Evolutionary conservation across 1,140 invertebrate genomes (phyloP).

Genomic region (Choristoneura fumiferana): DNA sequence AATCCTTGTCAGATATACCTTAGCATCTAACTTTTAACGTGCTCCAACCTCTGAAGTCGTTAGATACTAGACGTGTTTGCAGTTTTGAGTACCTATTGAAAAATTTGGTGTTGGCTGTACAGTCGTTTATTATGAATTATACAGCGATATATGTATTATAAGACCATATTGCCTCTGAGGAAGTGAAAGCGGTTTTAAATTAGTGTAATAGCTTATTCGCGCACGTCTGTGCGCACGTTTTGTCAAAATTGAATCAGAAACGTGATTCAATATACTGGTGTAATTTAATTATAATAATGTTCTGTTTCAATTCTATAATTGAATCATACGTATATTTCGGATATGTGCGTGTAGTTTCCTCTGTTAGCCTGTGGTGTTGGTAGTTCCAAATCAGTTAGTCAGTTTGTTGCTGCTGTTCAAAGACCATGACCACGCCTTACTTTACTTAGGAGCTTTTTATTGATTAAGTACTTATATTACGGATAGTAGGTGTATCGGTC

Average conservation of each 20-base stretch:
- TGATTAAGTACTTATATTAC: too few relatives aligned
- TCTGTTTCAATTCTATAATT: neutral
- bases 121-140: too few relatives aligned
- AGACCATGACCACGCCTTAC: slow-evolving; percentile 3
- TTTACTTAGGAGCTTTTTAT: neutral
- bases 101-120: too few relatives aligned
- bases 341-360: too few relatives aligned
- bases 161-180: neutral
- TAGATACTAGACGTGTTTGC: too few relatives aligned
- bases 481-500: neutral
- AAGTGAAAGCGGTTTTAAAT: slow-evolving; percentile 9
- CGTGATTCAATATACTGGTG: slow-evolving; percentile 5
- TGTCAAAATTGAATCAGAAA: neutral
- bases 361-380: too few relatives aligned
- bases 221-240: slow-evolving; percentile 5
- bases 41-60: too few relatives aligned
- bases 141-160: too few relatives aligned
- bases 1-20: too few relatives aligned
- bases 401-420: neutral
- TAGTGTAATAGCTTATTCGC: slow-evolving; percentile 10
- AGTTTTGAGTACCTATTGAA: too few relatives aligned
- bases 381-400: neutral
- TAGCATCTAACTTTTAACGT: too few relatives aligned
- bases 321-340: neutral
- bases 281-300: neutral